Evolutionary conservation across 2,888 invertebrate genomes (phyloP).

Genomic region (Bruchidius siliquastri): DNA sequence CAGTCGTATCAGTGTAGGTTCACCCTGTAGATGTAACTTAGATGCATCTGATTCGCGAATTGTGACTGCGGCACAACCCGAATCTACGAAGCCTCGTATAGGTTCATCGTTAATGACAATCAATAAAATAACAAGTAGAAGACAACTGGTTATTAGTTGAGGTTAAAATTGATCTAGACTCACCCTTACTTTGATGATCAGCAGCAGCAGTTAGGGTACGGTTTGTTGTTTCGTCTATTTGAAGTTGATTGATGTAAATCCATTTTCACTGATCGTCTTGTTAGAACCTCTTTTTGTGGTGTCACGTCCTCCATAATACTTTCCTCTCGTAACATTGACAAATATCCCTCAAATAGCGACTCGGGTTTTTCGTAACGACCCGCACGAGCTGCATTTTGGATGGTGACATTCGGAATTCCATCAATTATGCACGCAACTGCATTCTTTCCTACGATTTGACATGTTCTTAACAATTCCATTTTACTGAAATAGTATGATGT

Average conservation of each 20-base stretch:
- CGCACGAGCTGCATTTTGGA: constrained; percentile 14
- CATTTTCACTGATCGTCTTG: neutral
- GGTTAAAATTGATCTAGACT: constrained; percentile 9
- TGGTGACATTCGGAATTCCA: constrained; percentile 7
- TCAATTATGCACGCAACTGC: constrained; percentile 16
- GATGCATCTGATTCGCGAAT: constrained; percentile 8
- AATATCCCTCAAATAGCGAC: constrained; percentile 13
- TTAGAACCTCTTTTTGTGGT: too few relatives aligned
- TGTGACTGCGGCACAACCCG: constrained; percentile 16
- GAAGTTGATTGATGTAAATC: neutral
- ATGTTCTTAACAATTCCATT: constrained; percentile 17
- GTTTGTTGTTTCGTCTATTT: neutral
- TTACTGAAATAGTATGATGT: constrained; percentile 23
- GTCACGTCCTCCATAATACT: neutral
- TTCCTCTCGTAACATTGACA: constrained; percentile 15
- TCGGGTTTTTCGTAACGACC: constrained; percentile 13
- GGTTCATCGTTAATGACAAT: constrained; percentile 15
- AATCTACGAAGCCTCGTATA: constrained; percentile 18
- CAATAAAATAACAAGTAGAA: constrained; percentile 17
- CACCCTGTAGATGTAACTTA: constrained; percentile 6
- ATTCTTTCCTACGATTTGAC: constrained; percentile 11
- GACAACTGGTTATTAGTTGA: constrained; percentile 1
- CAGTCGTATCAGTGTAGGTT: constrained; percentile 9
- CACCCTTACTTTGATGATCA: constrained; percentile 9
- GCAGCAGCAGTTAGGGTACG: neutral